phyloP scores from a whole-genome alignment of 2,888 invertebrate species.

The Morpho achilles region DNA sequence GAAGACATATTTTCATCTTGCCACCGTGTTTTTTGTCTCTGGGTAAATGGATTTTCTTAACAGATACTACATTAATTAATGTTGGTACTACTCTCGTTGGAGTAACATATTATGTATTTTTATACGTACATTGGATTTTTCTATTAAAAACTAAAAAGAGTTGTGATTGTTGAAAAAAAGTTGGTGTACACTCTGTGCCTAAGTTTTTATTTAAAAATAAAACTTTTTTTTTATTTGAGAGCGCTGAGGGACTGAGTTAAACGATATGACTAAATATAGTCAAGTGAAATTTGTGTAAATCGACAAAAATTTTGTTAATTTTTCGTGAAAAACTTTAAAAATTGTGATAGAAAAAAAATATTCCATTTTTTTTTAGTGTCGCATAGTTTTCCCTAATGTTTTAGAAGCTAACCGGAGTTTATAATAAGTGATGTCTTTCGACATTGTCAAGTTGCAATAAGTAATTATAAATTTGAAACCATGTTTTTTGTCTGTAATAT shows the following conservation, averaged over 20 bases:
- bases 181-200: not conserved
- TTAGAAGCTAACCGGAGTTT: constrained; percentile 1
- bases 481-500: constrained; percentile 50
- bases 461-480: constrained; percentile 37
- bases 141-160: not conserved
- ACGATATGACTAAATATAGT: too few relatives aligned
- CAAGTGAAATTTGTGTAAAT: not conserved
- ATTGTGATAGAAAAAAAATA: constrained; percentile 65
- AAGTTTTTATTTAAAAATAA: not conserved
- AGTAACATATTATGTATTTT: not conserved
- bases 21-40: too few relatives aligned
- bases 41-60: too few relatives aligned
- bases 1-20: too few relatives aligned
- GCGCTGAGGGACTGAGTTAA: too few relatives aligned
- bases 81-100: too few relatives aligned
- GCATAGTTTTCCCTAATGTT: constrained; percentile 16
- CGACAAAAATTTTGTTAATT: not conserved
- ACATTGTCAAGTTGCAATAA: constrained; percentile 65
- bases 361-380: constrained; percentile 67
- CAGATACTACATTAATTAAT: too few relatives aligned
- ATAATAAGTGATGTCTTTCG: constrained; percentile 30
- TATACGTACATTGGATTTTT: not conserved
- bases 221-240: not conserved
- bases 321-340: constrained; percentile 24
- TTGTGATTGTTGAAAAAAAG: too few relatives aligned